Percentiles rank a stretch among this genome's conserved stretches.
These are phyloP conservation scores for Aphodius granarius DNA, from an alignment of 2,888 invertebrate species.

Conservation along the genomic window DNA sequence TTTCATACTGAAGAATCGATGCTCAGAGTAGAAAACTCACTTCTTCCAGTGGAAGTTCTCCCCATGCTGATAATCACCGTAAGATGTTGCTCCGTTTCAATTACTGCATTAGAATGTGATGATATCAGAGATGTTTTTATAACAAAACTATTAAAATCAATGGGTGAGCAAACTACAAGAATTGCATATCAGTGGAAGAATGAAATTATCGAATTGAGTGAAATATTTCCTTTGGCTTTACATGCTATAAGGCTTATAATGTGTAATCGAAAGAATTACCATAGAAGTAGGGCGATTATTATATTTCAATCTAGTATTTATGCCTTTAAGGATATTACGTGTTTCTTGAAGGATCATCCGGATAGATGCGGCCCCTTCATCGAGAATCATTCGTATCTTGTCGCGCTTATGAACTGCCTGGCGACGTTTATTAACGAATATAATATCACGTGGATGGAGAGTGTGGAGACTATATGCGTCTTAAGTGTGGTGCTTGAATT, in stretches of 20 bases:
- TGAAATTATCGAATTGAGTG: constrained; percentile 50
- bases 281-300: constrained; percentile 63
- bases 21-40: constrained; percentile 60
- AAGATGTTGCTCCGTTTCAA: constrained; percentile 32
- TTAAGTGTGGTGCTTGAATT: constrained; percentile 58
- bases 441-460: constrained; percentile 77
- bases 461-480: constrained; percentile 73
- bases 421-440: constrained; percentile 67
- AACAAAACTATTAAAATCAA: constrained; percentile 62
- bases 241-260: constrained; percentile 61
- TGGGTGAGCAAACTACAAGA: constrained; percentile 66
- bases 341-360: constrained; percentile 33
- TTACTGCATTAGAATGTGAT: constrained; percentile 44
- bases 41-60: constrained; percentile 64
- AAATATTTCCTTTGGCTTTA: constrained; percentile 53
- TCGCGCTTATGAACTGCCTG: constrained; percentile 68
- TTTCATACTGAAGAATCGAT: constrained; percentile 41
- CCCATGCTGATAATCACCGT: constrained; percentile 61
- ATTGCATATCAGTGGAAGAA: constrained; percentile 49
- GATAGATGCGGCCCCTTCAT: constrained; percentile 32
- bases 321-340: constrained; percentile 59
- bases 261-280: constrained; percentile 61
- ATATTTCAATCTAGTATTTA: constrained; percentile 67
- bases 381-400: constrained; percentile 56
- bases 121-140: constrained; percentile 63